Percentiles rank a stretch among this genome's conserved stretches.
These are phyloP conservation scores for Toxonevra muliebris DNA, from an alignment of 2,888 invertebrate genomes.

Conservation along the genomic window DNA sequence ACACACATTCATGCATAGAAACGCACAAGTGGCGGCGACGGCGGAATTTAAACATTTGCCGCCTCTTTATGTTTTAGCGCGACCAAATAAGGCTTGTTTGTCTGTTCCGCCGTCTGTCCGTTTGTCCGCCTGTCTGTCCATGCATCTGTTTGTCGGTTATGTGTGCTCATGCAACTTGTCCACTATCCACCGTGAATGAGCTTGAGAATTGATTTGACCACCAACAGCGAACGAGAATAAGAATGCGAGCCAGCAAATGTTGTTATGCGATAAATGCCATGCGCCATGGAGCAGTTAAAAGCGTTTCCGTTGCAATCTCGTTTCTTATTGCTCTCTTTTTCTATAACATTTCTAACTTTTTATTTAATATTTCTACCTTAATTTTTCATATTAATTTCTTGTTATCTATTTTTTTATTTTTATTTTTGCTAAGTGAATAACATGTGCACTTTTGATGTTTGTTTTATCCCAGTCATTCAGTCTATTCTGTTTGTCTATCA, in stretches of 20 bases:
- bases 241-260: not conserved
- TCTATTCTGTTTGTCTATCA: too few species aligned
- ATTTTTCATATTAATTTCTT: too few species aligned
- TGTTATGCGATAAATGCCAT: not conserved
- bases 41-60: conserved; percentile 27
- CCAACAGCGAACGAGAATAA: not conserved
- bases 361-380: too few species aligned
- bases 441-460: too few species aligned
- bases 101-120: not conserved
- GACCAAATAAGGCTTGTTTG: not conserved
- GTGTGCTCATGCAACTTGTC: not conserved
- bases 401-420: too few species aligned
- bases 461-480: too few species aligned
- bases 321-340: too few species aligned
- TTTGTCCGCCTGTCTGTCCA: too few species aligned
- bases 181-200: not conserved
- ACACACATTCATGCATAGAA: not conserved
- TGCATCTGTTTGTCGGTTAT: not conserved
- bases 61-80: not conserved
- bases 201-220: not conserved
- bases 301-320: not conserved
- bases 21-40: conserved; percentile 1
- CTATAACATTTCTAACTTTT: too few species aligned
- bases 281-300: conserved; percentile 5
- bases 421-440: too few species aligned